Evolutionary conservation across 1,140 invertebrate species (phyloP).

Genomic region (Formica selysi): DNA sequence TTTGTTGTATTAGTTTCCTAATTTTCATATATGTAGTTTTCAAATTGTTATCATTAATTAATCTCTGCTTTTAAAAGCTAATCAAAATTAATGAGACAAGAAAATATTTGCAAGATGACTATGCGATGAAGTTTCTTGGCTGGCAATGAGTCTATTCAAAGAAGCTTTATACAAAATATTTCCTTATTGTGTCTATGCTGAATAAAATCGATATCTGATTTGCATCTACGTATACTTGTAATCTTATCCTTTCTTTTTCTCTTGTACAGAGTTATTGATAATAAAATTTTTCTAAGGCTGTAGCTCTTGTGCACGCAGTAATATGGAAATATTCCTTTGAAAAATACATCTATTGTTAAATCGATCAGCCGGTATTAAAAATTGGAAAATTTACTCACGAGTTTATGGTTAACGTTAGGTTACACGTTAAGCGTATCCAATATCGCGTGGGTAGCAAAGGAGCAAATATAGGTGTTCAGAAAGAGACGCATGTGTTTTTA

Average conservation of each 20-base stretch:
- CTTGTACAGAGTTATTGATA: background rate
- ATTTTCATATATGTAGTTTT: background rate
- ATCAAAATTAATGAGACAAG: background rate
- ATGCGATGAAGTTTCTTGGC: background rate
- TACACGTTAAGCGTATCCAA: background rate
- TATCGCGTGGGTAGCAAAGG: background rate
- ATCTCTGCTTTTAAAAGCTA: background rate
- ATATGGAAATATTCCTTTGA: conserved; percentile 1
- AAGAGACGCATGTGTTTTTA: background rate
- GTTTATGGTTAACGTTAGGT: conserved; percentile 11
- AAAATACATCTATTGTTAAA: conserved; percentile 28
- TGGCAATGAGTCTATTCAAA: background rate
- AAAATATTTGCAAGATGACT: background rate
- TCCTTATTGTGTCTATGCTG: conserved; percentile 28
- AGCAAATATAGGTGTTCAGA: conserved; percentile 3
- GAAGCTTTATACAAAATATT: conserved; percentile 39
- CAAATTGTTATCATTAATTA: background rate
- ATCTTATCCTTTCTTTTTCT: background rate
- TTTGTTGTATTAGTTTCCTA: background rate
- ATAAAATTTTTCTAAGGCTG: conserved; percentile 30
- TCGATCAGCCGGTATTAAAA: background rate
- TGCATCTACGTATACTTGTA: background rate
- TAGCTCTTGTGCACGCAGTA: background rate
- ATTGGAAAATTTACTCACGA: conserved; percentile 7
- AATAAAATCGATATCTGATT: conserved; percentile 47